These are phyloP conservation scores for Calameuta filiformis DNA, from an alignment of 2,888 invertebrate genomes.

Conservation along the genomic window DNA sequence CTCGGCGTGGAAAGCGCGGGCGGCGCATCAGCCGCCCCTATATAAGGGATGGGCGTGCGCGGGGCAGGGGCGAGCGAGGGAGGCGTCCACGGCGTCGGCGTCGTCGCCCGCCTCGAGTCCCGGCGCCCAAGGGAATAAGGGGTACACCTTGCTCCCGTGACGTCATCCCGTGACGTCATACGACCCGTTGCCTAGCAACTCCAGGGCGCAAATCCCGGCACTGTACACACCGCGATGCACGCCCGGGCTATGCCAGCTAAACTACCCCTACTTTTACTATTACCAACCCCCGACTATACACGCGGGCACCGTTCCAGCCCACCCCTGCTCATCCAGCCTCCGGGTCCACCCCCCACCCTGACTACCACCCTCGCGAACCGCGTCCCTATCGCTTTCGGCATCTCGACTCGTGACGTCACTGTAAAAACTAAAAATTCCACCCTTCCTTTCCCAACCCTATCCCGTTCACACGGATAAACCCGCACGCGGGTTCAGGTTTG, in stretches of 20 bases:
- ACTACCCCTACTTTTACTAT: constrained; percentile 33
- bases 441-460: no score
- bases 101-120: no score
- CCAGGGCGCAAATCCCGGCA: constrained; percentile 50
- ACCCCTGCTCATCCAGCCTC: no score
- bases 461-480: no score
- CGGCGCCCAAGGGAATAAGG: no score
- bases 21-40: constrained; percentile 12
- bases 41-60: background rate
- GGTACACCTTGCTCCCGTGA: background rate
- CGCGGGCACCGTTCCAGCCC: background rate
- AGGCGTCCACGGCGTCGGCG: background rate
- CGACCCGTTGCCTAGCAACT: constrained; percentile 49
- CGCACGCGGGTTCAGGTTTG: no score
- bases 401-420: no score
- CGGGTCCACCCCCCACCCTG: no score
- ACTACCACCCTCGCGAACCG: no score
- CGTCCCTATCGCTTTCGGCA: no score
- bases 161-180: constrained; percentile 44
- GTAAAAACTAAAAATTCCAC: no score
- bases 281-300: background rate
- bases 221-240: constrained; percentile 39
- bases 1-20: constrained; percentile 19
- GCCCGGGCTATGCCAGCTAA: constrained; percentile 50
- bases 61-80: background rate